Base-by-base conservation (phyloP, 1,140 invertebrate genomes). In the Lepidurus arcticus region DNA sequence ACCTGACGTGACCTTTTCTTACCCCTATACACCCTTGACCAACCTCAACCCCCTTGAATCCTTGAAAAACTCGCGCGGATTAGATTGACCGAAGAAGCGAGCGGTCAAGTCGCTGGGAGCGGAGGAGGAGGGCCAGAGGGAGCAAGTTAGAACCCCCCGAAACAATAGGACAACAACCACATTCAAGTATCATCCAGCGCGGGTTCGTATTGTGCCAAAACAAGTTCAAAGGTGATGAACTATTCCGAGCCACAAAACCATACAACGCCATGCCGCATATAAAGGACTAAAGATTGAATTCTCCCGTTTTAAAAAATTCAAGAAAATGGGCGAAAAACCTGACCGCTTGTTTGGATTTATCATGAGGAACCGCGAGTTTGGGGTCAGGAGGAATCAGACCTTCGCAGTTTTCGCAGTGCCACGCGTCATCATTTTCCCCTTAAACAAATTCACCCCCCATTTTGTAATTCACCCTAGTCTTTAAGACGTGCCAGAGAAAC, bases 381-480 rank as follows among this genome's bases (percentile, higher is more conserved):
- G 34, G 34, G 34, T 34, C 34, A 34, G 34, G 34, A 4, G 34
- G 34, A 34, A 34, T 34, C 34, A 34, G 4, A 34, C 34, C 34
- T 34, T 34, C 13, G 53, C 53, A 21, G 21, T 65, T 65, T 65
- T 65, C 21, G 53, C 53, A 16, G 53, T 65, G 53, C 16, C 53
- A n/a, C 53, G n/a, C 16, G 53, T 65, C 21, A n/a, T 65, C 16
- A 65, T 21, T 65, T 65, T 65, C 21, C 53, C 53, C 53, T 65
- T 9, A 65, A 13, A 65, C 53, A 13, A 65, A 65, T n/a, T 21
- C 16, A n/a, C 53, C 53, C 53, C 21, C 16, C 16, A 13, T 65
- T 65, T 65, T 65, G n/a, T 65, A 65, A 65, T 65, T 65, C 21
- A 65, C 53, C 53, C 53, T 65, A 65, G 53, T 65, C 53, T 65